Evolutionary conservation across 2,113 vertebrate genomes (phyloP), one percentile per base, ranked within the genome.

Genomic region (Fregetta grallaria): DNA sequence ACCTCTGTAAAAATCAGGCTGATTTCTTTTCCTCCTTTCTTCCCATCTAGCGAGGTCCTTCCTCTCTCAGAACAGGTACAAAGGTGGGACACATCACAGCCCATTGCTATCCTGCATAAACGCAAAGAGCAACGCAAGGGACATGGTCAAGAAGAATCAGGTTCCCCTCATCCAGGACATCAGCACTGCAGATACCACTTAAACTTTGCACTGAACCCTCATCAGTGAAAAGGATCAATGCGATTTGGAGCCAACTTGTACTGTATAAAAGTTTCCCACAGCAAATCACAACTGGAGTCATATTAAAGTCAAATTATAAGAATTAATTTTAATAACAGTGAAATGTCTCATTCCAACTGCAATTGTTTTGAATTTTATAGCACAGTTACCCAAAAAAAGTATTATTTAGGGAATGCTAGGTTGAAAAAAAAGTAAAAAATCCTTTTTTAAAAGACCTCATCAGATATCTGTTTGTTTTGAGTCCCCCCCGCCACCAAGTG

Each of bases 31-130:
- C 15, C 9, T 73, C 5, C 11, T 49, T 84, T 90, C 4, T 42
- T 52, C 21, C 9, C 47, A 8, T 12, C 11, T 61, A 38, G 8
- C 0, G 0, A 71, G 10, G 14, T 56, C 36, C 40, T 76, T 50
- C 26, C 27, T 49, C 22, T 80, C 25, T 50, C 22, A 34, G 50
- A 83, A 15, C 5, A 52, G 25, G 16, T 58, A 53, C 32, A 53
- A 38, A 61, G 32, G 4, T 15, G 10, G 14, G 15, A 59, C 32
- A 30, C 42, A 22, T 2, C 38, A 62, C 36, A 66, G 10, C 32
- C 47, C 19, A 4, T 3, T 62, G 6, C 8, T 23, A 15, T 26
- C 49, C 36, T 47, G 32, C 4, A 4, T 21, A 75, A 81, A 3
- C 10, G 8, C 42, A 52, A 70, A 32, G 19, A 72, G 22, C 15